Evolutionary conservation across 2,797 vertebrate genomes (phyloP).

Genomic region (Peromyscus nudipes): DNA sequence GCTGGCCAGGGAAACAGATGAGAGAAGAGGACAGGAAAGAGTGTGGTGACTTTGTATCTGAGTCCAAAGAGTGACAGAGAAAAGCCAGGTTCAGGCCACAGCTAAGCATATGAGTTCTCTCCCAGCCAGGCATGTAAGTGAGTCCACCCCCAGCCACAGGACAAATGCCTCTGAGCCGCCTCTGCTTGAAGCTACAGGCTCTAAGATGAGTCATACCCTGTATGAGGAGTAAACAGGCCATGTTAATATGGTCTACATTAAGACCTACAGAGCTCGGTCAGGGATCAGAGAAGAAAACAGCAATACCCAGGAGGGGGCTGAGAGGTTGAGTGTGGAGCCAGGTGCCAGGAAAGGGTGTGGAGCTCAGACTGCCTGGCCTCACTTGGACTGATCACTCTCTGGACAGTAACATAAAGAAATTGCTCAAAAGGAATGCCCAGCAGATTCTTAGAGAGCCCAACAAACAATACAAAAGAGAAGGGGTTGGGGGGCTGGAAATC

Average conservation of each 20-base stretch:
- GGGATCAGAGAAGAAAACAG: not conserved
- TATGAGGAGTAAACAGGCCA: not conserved
- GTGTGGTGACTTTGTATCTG: not conserved
- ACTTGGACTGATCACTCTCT: not conserved
- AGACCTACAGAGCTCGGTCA: not conserved
- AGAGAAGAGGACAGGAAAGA: not conserved
- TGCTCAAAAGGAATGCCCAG: not conserved
- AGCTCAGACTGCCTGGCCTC: not conserved
- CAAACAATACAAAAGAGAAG: not conserved
- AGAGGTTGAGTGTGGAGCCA: not conserved
- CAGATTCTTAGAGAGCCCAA: not conserved
- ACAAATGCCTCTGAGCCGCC: not conserved
- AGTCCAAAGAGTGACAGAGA: not conserved
- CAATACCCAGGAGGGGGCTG: not conserved
- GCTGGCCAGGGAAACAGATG: not conserved
- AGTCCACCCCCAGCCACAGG: not conserved
- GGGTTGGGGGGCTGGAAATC: not conserved
- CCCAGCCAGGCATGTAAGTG: not conserved
- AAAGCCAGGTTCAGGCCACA: not conserved
- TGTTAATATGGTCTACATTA: not conserved
- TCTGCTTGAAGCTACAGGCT: not conserved
- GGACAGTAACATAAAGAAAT: conserved; percentile 31
- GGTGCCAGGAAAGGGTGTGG: not conserved
- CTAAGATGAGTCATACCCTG: not conserved
- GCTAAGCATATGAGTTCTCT: not conserved